These are phyloP conservation scores for Drosophila picticornis DNA, from an alignment of 2,888 invertebrate genomes.

Conservation along the genomic window DNA sequence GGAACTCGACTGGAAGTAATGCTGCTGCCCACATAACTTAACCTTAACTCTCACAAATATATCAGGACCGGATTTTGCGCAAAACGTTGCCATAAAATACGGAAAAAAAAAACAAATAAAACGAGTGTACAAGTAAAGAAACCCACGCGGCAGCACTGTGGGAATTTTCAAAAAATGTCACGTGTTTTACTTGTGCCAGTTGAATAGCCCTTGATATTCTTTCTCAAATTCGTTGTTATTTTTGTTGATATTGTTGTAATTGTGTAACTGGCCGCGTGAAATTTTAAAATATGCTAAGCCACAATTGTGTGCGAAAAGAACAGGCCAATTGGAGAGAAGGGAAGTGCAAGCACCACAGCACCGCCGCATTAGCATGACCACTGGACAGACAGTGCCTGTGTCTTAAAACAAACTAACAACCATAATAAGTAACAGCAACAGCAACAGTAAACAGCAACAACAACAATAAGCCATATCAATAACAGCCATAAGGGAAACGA, in stretches of 20 bases:
- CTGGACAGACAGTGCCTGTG: slow-evolving; percentile 13
- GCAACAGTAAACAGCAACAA: slow-evolving; percentile 4
- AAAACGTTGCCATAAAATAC: slow-evolving; percentile 61
- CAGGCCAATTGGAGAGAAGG: slow-evolving; percentile 20
- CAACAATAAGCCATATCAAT: slow-evolving; percentile 43
- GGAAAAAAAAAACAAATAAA: slow-evolving; percentile 19
- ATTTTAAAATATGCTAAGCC: slow-evolving; percentile 48
- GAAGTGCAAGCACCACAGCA: slow-evolving; percentile 10
- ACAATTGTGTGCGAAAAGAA: slow-evolving; percentile 42
- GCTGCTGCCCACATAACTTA: slow-evolving; percentile 58
- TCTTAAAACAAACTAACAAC: slow-evolving; percentile 19
- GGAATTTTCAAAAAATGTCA: slow-evolving; percentile 67
- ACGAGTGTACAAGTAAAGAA: slow-evolving; percentile 1
- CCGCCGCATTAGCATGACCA: slow-evolving; percentile 26
- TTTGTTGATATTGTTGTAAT: slow-evolving; percentile 14
- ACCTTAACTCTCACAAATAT: slow-evolving; percentile 67
- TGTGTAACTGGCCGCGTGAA: slow-evolving; percentile 32
- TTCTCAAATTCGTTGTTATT: slow-evolving; percentile 23
- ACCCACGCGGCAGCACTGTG: slow-evolving; percentile 38
- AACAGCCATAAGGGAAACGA: slow-evolving; percentile 14
- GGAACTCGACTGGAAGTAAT: slow-evolving; percentile 40
- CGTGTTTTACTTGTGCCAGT: slow-evolving; percentile 40
- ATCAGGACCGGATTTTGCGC: slow-evolving; percentile 67
- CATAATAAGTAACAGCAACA: slow-evolving; percentile 27
- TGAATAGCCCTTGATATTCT: slow-evolving; percentile 18